These are phyloP conservation scores for Nowickia ferox DNA, from an alignment of 2,888 invertebrate genomes.

Conservation along the genomic window DNA sequence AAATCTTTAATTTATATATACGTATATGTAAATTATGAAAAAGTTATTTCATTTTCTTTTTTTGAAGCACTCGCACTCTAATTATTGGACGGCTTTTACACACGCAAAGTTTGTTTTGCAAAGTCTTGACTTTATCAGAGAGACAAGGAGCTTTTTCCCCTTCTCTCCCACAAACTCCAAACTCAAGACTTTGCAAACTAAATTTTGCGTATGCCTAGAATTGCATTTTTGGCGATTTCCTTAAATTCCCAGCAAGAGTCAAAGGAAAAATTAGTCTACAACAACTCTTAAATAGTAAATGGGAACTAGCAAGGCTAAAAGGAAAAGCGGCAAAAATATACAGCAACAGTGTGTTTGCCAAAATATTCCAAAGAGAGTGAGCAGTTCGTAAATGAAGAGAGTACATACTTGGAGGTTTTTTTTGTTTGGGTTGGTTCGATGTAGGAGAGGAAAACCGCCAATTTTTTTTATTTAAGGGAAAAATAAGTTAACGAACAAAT, in stretches of 20 bases:
- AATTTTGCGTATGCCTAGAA: no score
- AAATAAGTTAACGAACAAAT: conserved; percentile 30
- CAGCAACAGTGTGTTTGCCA: conserved; percentile 69
- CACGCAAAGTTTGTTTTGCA: no score
- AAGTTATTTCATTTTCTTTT: no score
- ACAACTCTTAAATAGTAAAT: conserved; percentile 13
- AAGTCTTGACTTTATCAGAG: no score
- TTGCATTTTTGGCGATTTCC: not conserved
- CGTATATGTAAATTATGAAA: no score
- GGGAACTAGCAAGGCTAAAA: conserved; percentile 49
- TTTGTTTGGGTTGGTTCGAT: not conserved
- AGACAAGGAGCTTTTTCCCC: no score
- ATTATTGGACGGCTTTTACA: no score
- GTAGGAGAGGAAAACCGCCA: conserved; percentile 52
- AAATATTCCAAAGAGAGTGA: conserved; percentile 35
- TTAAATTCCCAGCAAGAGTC: not conserved
- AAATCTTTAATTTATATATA: no score
- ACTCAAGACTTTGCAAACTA: no score
- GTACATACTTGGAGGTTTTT: conserved; percentile 1
- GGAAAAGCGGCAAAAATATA: conserved; percentile 67
- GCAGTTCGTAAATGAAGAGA: conserved; percentile 16
- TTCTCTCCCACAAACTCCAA: no score
- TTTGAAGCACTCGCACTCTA: no score
- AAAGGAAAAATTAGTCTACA: not conserved
- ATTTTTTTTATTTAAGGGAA: conserved; percentile 48